Evolutionary conservation across 2,888 invertebrate genomes (phyloP).

Genomic region (Steromphala cineraria): DNA sequence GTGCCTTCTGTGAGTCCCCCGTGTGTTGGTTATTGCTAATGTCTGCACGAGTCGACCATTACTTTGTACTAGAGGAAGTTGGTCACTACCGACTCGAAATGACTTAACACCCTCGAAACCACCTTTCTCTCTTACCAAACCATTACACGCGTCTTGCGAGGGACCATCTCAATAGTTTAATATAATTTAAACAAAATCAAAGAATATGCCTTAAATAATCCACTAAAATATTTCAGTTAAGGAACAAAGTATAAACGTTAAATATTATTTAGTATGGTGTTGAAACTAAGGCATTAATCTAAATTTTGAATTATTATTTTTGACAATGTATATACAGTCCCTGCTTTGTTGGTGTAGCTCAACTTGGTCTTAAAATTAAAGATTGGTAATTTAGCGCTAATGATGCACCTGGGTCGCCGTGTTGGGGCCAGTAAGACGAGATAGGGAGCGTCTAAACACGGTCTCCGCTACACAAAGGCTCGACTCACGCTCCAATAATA

Average conservation of each 20-base stretch:
- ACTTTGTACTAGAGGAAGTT: neutral
- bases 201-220: too few relatives aligned
- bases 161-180: too few relatives aligned
- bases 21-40: neutral
- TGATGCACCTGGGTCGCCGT: neutral
- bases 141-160: too few relatives aligned
- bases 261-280: too few relatives aligned
- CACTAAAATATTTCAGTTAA: too few relatives aligned
- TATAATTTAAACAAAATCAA: too few relatives aligned
- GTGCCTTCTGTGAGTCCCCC: neutral
- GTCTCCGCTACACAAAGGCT: neutral
- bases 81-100: neutral
- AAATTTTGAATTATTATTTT: too few relatives aligned
- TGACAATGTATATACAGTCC: neutral
- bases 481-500: neutral
- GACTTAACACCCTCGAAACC: too few relatives aligned
- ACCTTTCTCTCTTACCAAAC: too few relatives aligned
- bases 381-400: constrained; percentile 7
- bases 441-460: neutral
- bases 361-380: neutral
- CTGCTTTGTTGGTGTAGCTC: neutral
- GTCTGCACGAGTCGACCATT: neutral
- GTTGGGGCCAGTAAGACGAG: neutral
- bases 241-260: too few relatives aligned
- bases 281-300: too few relatives aligned